Evolutionary conservation across 2,113 vertebrate species (phyloP).

Genomic region (Sinocyclocheilus anophthalmus): DNA sequence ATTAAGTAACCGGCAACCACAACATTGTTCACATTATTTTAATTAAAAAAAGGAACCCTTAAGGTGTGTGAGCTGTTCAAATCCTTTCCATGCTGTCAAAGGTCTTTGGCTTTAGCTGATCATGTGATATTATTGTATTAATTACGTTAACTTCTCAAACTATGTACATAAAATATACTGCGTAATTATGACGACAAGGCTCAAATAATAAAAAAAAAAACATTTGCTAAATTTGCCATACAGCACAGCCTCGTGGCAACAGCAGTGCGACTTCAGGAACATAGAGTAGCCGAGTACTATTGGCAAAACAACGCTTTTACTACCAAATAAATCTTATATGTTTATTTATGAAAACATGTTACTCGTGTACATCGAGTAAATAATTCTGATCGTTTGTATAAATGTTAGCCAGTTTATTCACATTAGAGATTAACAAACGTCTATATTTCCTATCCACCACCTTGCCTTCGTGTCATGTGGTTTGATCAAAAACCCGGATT

Average conservation of each 20-base stretch:
- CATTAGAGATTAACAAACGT: background rate
- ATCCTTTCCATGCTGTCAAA: background rate
- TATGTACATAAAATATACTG: background rate
- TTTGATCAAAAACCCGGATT: conserved; percentile 76
- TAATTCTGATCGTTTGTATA: background rate
- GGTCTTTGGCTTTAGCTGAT: background rate
- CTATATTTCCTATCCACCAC: background rate
- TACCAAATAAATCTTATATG: background rate
- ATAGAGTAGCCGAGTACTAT: background rate
- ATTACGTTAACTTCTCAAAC: background rate
- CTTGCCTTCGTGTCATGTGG: conserved; percentile 71
- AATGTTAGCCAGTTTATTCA: background rate
- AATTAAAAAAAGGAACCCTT: background rate
- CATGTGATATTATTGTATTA: background rate
- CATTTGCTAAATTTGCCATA: conserved; percentile 6
- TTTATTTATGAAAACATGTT: background rate
- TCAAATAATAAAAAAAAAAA: background rate
- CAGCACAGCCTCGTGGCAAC: conserved; percentile 10
- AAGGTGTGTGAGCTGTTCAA: background rate
- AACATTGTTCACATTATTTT: background rate
- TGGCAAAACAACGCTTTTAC: background rate
- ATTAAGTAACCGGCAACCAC: background rate
- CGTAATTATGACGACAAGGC: background rate
- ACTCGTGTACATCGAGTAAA: background rate
- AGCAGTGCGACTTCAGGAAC: background rate